Base-by-base conservation (phyloP, 2,888 invertebrate species). In the Elmis aenea region DNA sequence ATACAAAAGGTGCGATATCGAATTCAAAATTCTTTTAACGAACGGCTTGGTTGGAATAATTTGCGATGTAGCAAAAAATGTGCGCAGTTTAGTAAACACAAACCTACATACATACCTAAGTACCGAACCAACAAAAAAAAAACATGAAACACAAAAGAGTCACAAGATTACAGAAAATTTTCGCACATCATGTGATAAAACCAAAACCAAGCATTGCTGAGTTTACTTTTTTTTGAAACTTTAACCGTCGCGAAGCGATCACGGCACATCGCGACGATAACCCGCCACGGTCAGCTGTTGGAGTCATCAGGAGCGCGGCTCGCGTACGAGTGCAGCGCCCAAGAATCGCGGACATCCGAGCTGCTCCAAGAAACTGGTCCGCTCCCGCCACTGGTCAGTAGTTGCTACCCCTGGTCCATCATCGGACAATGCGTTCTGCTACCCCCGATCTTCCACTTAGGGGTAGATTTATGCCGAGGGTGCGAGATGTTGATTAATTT, bases 281-380 rank as follows among this genome's bases (percentile, higher is more conserved):
- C 26, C 26, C 14, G 33, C 23, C 27, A 26, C 46, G 45, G 40
- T 45, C 40, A 45, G 42, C 38, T 42, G 45, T 33, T 41, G 33
- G 26, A 54, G 51, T 53, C 55, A 52, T 56, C 54, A 48, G 48
- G 48, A 52, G 51, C 56, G 51, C 57, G 58, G 55, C 50, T 54
- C 49, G 51, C 48, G 52, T 52, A 54, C 55, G 56, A 58, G 55
- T 58, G 57, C 38, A 48, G 43, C 48, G 46, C 28, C 26, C 20
- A 43, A 42, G 38, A 42, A 43, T 38, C 38, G 48, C 33, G 45
- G 41, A 43, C 43, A 42, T 45, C 45, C 34, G 39, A 36, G 45
- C 38, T 41, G 48, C 36, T 48, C 43, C 27, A 38, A 38, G 42
- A 38, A 54, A 52, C 54, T 54, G 52, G 54, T 52, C 54, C 49